phyloP scores from a whole-genome alignment of 2,888 invertebrate genomes.

The Stenodera caucasica region DNA sequence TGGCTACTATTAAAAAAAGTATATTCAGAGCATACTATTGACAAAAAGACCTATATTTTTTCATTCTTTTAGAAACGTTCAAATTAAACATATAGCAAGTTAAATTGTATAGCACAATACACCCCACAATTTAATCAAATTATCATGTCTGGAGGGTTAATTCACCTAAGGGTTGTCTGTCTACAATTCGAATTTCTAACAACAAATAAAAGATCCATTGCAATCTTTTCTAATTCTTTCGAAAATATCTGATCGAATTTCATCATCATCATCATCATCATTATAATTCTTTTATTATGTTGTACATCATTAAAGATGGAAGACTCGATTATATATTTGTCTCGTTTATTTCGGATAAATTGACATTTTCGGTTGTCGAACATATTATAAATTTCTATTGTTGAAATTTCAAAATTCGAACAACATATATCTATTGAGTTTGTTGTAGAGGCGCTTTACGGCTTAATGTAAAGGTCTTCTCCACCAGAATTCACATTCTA shows the following conservation, averaged over 20 bases:
- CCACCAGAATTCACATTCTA: too few species aligned
- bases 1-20: not conserved
- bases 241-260: too few species aligned
- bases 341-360: not conserved
- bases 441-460: not conserved
- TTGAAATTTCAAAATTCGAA: conserved; percentile 6
- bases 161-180: not conserved
- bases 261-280: not conserved
- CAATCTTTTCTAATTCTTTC: too few species aligned
- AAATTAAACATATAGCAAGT: not conserved
- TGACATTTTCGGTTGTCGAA: not conserved
- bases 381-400: not conserved
- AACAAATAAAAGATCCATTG: too few species aligned
- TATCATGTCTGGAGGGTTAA: conserved; percentile 1
- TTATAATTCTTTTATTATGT: too few species aligned
- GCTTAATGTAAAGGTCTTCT: not conserved
- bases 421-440: too few species aligned
- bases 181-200: not conserved
- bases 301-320: too few species aligned
- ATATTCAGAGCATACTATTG: not conserved
- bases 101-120: conserved; percentile 1
- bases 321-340: too few species aligned
- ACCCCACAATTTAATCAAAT: conserved; percentile 7
- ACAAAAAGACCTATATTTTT: not conserved
- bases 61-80: not conserved